phyloP scores from a whole-genome alignment of 2,888 invertebrate genomes.

The Noctua fimbriata region DNA sequence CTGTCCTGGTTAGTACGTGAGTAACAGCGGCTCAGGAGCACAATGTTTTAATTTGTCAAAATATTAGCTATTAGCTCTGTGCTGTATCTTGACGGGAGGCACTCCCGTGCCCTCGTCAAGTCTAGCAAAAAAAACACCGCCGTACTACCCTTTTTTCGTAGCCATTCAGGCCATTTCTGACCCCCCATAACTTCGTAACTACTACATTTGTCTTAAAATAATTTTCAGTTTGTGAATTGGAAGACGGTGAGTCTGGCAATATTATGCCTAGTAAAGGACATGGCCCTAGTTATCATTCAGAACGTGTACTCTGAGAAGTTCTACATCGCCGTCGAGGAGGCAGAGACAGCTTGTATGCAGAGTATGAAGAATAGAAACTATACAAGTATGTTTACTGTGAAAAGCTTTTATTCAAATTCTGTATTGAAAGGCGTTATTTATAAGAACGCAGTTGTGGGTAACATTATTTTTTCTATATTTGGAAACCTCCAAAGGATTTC shows the following conservation, averaged over 20 bases:
- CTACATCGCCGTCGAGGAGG: slow-evolving; percentile 29
- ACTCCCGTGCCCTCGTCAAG: no score
- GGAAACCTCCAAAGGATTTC: background rate
- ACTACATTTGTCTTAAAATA: background rate
- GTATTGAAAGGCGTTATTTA: background rate
- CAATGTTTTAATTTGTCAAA: background rate
- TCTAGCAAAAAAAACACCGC: no score
- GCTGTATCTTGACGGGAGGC: background rate
- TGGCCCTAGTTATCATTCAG: background rate
- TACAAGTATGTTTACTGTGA: slow-evolving; percentile 15
- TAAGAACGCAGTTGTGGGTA: background rate
- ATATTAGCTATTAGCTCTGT: background rate
- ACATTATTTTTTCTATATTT: background rate
- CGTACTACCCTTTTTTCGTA: no score
- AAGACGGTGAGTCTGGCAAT: background rate
- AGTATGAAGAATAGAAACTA: slow-evolving; percentile 14
- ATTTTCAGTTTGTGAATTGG: background rate
- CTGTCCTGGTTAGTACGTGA: background rate
- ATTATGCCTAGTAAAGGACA: slow-evolving; percentile 11
- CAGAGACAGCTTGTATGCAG: slow-evolving; percentile 31
- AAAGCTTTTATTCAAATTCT: background rate
- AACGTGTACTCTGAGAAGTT: slow-evolving; percentile 33
- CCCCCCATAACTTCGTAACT: no score
- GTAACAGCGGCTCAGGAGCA: background rate
- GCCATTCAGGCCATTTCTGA: no score